A percentile compares a stretch with the other conserved stretches of the same genome.
Conservation (phyloP, 2,113 vertebrate species). For the Menidia beryllina region DNA sequence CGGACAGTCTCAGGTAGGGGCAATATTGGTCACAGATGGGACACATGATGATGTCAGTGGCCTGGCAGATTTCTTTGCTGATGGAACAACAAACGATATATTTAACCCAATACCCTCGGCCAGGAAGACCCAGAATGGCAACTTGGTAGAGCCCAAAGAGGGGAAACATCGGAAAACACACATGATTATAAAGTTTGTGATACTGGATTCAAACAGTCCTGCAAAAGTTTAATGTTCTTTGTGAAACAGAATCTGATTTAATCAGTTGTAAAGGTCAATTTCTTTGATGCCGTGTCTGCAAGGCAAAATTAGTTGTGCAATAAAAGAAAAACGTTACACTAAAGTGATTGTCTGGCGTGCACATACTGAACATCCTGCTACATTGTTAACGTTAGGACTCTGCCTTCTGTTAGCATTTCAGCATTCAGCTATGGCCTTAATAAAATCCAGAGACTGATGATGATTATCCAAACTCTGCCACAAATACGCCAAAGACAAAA, state of each 20-base stretch:
- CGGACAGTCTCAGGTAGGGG: slow-evolving; percentile 93
- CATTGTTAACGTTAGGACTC: background rate
- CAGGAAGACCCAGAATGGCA: background rate
- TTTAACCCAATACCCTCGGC: slow-evolving; percentile 8
- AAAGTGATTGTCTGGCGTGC: background rate
- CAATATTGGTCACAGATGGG: slow-evolving; percentile 97
- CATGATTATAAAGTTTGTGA: slow-evolving; percentile 1
- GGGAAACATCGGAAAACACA: too few relatives aligned
- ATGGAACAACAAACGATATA: slow-evolving; percentile 66
- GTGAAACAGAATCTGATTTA: slow-evolving; percentile 1
- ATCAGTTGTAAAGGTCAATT: slow-evolving; percentile 7
- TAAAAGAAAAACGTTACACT: background rate
- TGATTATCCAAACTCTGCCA: too few relatives aligned
- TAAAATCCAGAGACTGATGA: too few relatives aligned
- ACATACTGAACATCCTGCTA: background rate
- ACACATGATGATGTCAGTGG: slow-evolving; percentile 94
- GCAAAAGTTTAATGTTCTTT: background rate
- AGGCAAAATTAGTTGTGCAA: background rate
- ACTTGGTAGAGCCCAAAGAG: background rate
- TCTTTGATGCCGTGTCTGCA: slow-evolving; percentile 16
- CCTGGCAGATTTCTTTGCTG: slow-evolving; percentile 97
- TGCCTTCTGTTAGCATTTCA: background rate
- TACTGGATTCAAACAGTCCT: background rate
- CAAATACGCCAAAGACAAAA: too few relatives aligned
- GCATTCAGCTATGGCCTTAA: too few relatives aligned